Evolutionary conservation across 1,140 invertebrate genomes (phyloP).

Genomic region (Drosophila arizonae): DNA sequence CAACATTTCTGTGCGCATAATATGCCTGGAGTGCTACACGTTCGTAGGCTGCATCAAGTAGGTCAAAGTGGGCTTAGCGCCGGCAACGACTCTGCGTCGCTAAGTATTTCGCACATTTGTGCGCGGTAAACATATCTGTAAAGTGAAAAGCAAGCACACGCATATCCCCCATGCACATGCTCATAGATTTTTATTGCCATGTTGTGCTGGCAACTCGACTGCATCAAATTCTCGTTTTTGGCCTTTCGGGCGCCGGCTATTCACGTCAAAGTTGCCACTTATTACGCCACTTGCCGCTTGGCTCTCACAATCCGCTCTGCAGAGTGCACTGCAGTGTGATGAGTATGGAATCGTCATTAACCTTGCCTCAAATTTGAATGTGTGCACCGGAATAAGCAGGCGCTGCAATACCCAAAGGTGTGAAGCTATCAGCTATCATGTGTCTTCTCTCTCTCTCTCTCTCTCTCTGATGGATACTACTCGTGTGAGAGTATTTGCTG

Average conservation of each 20-base stretch:
- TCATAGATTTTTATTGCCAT: conserved; percentile 48
- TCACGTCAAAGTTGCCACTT: conserved; percentile 42
- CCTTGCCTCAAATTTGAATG: conserved; percentile 10
- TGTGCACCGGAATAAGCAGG: neutral
- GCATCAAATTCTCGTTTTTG: conserved; percentile 5
- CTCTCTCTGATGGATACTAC: no score
- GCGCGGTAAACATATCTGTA: conserved; percentile 67
- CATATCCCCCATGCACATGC: neutral
- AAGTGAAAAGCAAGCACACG: conserved; percentile 54
- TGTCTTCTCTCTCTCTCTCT: no score
- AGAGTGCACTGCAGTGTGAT: conserved; percentile 41
- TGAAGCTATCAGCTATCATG: neutral
- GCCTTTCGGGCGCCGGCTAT: conserved; percentile 5
- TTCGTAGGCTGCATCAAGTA: conserved; percentile 55
- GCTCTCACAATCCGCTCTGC: neutral
- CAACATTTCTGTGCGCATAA: conserved; percentile 60
- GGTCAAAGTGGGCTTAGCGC: conserved; percentile 61
- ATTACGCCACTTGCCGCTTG: conserved; percentile 33
- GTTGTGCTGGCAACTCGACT: conserved; percentile 25
- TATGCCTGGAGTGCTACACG: conserved; percentile 24
- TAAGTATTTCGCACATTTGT: conserved; percentile 51
- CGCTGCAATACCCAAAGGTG: no score
- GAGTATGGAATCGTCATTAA: conserved; percentile 3
- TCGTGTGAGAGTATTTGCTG: no score
- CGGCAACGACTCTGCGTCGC: conserved; percentile 37